These are phyloP conservation scores for Macrophya annulata DNA, from an alignment of 2,888 invertebrate genomes.

Conservation along the genomic window DNA sequence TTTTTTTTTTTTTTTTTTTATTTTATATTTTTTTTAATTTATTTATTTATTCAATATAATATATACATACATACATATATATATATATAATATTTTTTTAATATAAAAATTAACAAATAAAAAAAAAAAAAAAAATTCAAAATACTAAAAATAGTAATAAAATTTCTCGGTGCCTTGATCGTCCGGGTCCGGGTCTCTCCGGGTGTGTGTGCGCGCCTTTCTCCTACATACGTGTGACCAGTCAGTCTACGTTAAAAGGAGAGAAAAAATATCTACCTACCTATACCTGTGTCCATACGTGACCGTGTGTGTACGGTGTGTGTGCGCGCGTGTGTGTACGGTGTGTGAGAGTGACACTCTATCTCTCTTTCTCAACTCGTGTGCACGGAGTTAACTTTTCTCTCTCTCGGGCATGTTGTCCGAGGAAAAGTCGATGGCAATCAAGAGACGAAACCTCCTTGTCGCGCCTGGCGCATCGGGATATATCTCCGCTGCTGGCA, in stretches of 20 bases:
- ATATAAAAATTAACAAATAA: neutral
- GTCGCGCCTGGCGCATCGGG: constrained; percentile 59
- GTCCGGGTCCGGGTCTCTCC: neutral
- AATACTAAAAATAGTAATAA: neutral
- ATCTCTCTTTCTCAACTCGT: neutral
- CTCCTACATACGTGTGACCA: neutral
- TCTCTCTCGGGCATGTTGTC: constrained; percentile 64
- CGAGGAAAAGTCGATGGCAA: constrained; percentile 57
- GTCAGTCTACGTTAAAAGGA: neutral
- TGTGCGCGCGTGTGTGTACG: constrained; percentile 58
- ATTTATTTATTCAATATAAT: constrained; percentile 8
- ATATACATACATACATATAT: neutral
- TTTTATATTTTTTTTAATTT: constrained; percentile 1
- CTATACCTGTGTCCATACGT: neutral
- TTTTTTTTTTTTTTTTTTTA: neutral
- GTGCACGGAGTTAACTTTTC: constrained; percentile 61
- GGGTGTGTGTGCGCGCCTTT: neutral
- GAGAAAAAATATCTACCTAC: neutral
- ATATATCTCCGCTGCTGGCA: constrained; percentile 72
- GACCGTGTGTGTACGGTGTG: neutral
- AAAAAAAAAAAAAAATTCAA: neutral
- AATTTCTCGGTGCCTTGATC: constrained; percentile 17
- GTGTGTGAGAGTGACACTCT: constrained; percentile 46
- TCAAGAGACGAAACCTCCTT: constrained; percentile 54
- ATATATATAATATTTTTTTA: neutral